A percentile compares a stretch with the other conserved stretches of the same genome.
Evolutionary conservation across 2,113 vertebrate species (phyloP).

Genomic region (Lichenostomus cassidix): DNA sequence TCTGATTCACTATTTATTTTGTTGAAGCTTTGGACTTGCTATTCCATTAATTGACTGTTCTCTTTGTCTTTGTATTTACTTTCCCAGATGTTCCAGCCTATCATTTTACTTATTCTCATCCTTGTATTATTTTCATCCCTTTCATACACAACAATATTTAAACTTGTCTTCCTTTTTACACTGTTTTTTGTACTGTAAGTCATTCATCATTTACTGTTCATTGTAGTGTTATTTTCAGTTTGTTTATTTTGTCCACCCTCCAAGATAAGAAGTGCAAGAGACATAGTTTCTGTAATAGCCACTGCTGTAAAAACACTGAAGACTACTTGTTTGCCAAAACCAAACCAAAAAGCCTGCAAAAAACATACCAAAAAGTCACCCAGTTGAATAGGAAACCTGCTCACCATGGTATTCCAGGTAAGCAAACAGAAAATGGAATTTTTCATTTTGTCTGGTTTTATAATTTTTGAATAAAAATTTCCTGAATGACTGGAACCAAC

Average conservation of each 20-base stretch:
- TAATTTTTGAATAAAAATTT: not conserved
- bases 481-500: not conserved
- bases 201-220: conserved; percentile 76
- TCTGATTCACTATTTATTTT: conserved; percentile 44
- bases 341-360: conserved; percentile 15
- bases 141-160: conserved; percentile 99
- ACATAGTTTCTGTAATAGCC: conserved; percentile 81
- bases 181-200: conserved; percentile 97
- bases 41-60: conserved; percentile 74
- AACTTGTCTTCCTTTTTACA: conserved; percentile 96
- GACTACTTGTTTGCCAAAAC: conserved; percentile 75
- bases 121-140: conserved; percentile 99
- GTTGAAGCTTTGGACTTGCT: conserved; percentile 30
- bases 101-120: conserved; percentile 99
- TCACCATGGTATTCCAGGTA: conserved; percentile 69
- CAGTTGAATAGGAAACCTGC: conserved; percentile 32
- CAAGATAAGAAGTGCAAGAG: conserved; percentile 89
- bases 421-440: not conserved
- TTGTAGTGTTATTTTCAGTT: conserved; percentile 84
- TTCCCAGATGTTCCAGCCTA: conserved; percentile 99
- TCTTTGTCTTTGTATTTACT: conserved; percentile 77
- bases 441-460: not conserved
- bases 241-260: conserved; percentile 85
- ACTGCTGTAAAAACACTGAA: conserved; percentile 87
- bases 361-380: conserved; percentile 35